Base-by-base conservation (phyloP, 2,113 vertebrate species). In the Eclectus roratus region DNA sequence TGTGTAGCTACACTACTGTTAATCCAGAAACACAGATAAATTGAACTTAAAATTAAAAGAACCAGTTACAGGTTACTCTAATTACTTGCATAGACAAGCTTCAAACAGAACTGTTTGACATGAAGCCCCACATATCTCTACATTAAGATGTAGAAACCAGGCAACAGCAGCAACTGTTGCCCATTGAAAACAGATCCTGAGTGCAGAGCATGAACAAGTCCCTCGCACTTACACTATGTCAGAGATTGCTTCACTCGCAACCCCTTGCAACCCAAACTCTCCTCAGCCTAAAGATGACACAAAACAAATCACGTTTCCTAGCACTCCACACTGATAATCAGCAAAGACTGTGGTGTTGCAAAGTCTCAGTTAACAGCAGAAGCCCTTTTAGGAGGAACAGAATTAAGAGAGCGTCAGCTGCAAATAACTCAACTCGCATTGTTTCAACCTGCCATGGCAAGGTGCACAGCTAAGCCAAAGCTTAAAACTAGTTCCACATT, bases 401-500 rank as follows among this genome's bases (percentile, higher is more conserved):
- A 92, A 88, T 43, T 78, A 60, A 66, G 44, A 63, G 5, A 61
- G 7, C 1, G 1, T 68, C 56, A 85, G 44, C 71, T 85, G 64
- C 60, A 81, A 83, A 79, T 85, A 85, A 73, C 78, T 87, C 1
- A 0, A 76, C 49, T 61, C 47, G 91, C 83, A 96, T 94, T 80
- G 96, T 73, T 80, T 91, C 89, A 97, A 92, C 88, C 46, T 85
- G 70, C 80, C 47, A 69, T 52, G 86, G 91, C 84, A 92, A 94
- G 53, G 88, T 50, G 93, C 83, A 80, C 78, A 76, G 49, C 21
- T 47, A 90, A 93, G 50, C n/a, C 23, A 80, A 83, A 73, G 31
- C 58, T 63, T 72, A 63, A 84, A 78, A 39, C 47, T 88, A 77
- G 46, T 52, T 53, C 27, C n/a, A 79, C 6, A 24, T 86, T 70